phyloP scores from a whole-genome alignment of 2,888 invertebrate species.

The Tetrapedia diversipes region DNA sequence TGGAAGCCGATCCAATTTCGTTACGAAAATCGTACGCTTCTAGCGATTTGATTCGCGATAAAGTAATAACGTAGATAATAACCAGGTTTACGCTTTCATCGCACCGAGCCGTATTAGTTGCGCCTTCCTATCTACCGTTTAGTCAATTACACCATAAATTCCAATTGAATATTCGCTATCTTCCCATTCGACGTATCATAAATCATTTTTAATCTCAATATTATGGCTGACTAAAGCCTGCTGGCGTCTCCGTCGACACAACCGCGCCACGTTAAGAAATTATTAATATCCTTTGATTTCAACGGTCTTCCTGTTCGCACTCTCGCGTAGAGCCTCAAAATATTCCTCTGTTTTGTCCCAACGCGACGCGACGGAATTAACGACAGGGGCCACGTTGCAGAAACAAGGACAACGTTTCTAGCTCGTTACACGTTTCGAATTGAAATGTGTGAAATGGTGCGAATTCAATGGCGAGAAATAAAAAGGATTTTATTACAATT shows the following conservation, averaged over 20 bases:
- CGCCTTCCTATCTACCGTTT: conserved; percentile 23
- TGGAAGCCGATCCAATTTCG: not conserved
- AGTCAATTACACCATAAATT: conserved; percentile 48
- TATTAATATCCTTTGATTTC: conserved; percentile 52
- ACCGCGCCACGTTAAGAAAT: conserved; percentile 47
- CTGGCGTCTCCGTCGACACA: conserved; percentile 28
- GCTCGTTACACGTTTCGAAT: no score
- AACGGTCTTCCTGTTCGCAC: conserved; percentile 27
- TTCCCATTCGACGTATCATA: conserved; percentile 29
- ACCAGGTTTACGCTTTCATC: conserved; percentile 20
- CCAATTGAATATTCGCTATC: conserved; percentile 34
- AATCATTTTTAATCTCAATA: conserved; percentile 55
- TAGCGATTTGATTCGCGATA: not conserved
- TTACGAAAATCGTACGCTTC: not conserved
- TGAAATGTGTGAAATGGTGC: not conserved
- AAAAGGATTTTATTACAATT: conserved; percentile 2
- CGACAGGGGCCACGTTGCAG: no score
- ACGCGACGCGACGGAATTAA: not conserved
- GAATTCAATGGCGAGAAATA: not conserved
- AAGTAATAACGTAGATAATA: not conserved
- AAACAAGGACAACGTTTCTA: not conserved
- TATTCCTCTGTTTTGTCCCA: not conserved
- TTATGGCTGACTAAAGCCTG: conserved; percentile 41
- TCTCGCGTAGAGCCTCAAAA: not conserved
- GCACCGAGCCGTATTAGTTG: conserved; percentile 15